Evolutionary conservation across 2,797 vertebrate genomes (phyloP).

Genomic region (Pantherophis alleghaniensis): DNA sequence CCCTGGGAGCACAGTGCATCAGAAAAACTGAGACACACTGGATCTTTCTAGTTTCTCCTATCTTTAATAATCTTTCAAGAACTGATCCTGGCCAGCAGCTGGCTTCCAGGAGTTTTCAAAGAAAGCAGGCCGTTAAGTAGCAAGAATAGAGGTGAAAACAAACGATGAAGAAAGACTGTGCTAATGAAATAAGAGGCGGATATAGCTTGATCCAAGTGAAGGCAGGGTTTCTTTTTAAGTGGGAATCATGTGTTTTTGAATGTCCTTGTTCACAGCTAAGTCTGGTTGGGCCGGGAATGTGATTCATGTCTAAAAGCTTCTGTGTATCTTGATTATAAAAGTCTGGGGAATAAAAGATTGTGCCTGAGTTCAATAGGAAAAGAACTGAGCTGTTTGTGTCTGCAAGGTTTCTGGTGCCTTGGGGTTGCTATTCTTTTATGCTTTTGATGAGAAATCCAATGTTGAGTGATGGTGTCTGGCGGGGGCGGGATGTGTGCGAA

Average conservation of each 20-base stretch:
- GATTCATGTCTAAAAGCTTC: neutral
- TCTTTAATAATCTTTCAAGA: slow-evolving; percentile 42
- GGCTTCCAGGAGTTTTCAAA: slow-evolving; percentile 6
- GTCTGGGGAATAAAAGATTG: neutral
- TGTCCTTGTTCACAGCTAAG: neutral
- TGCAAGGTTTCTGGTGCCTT: neutral
- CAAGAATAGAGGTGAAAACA: fast-evolving
- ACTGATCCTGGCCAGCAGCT: slow-evolving; percentile 15
- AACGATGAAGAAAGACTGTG: fast-evolving
- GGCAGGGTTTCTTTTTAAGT: neutral
- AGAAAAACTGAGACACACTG: slow-evolving; percentile 21
- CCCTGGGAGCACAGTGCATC: slow-evolving; percentile 39
- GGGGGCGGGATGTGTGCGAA: neutral
- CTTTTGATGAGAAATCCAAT: neutral
- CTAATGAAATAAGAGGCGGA: neutral
- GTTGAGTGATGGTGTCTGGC: neutral
- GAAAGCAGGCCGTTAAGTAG: neutral
- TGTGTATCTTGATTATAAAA: neutral
- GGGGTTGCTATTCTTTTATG: neutral
- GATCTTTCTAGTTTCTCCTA: slow-evolving; percentile 38
- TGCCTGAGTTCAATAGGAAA: neutral
- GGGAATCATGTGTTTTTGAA: neutral
- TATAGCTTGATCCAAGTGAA: neutral
- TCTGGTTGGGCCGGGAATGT: neutral
- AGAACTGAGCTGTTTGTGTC: neutral